Evolutionary conservation across 1,140 invertebrate species (phyloP).

Genomic region (Panagrolaimus sp.): DNA sequence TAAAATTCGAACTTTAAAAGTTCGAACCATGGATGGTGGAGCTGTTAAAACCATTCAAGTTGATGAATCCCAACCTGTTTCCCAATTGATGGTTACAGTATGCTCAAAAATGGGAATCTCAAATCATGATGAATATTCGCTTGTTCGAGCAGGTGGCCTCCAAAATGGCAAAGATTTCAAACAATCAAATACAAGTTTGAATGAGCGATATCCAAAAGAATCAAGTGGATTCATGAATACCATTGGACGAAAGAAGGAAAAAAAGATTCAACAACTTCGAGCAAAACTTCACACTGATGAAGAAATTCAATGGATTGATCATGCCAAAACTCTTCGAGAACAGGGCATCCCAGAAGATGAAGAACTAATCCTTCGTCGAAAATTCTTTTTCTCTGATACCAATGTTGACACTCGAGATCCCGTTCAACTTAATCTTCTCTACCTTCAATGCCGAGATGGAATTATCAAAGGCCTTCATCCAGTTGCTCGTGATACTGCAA

Average conservation of each 20-base stretch:
- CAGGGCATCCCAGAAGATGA: slow-evolving; percentile 90
- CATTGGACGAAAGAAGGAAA: slow-evolving; percentile 72
- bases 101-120: slow-evolving; percentile 97
- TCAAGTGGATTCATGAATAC: slow-evolving; percentile 70
- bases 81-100: slow-evolving; percentile 94
- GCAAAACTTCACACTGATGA: slow-evolving; percentile 92
- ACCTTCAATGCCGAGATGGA: slow-evolving; percentile 82
- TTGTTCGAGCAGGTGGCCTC: slow-evolving; percentile 74
- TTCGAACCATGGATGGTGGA: slow-evolving; percentile 91
- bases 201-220: slow-evolving; percentile 19
- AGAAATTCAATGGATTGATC: slow-evolving; percentile 97
- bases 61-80: slow-evolving; percentile 94
- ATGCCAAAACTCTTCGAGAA: slow-evolving; percentile 87
- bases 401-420: slow-evolving; percentile 98
- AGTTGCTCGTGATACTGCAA: slow-evolving; percentile 90
- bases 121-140: slow-evolving; percentile 97
- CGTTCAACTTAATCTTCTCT: slow-evolving; percentile 90
- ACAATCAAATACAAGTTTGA: slow-evolving; percentile 13
- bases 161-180: slow-evolving; percentile 44
- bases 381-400: slow-evolving; percentile 98
- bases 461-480: slow-evolving; percentile 97
- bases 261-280: slow-evolving; percentile 90
- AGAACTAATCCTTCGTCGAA: slow-evolving; percentile 81
- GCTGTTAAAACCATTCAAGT: slow-evolving; percentile 89
- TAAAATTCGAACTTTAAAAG: slow-evolving; percentile 81